Base-by-base conservation (phyloP, 2,888 invertebrate species). In the Asteroscopus sphinx region DNA sequence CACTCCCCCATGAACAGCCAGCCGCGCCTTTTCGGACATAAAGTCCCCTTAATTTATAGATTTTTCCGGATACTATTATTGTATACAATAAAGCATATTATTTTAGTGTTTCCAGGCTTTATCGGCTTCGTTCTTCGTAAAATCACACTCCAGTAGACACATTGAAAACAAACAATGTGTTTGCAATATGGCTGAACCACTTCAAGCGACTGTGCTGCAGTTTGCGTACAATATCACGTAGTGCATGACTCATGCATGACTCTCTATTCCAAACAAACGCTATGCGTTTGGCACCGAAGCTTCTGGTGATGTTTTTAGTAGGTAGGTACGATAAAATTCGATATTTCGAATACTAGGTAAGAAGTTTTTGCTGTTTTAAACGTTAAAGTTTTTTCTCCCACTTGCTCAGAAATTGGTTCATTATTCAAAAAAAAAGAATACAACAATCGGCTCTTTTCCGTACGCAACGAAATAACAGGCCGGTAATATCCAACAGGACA, bases 191-290 rank as follows among this genome's bases (percentile, higher is more conserved):
- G 39, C 39, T 5, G 46, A 17, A 33, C 21, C 49, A 44, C 41
- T 65, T 45, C 16, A 12, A 39, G 33, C 42, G 51, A 12, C 44
- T 36, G 12, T 39, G 57, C 49, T 70, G 72, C 70, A 75, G 57
- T 44, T 49, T 42, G 44, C 33, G 16, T 15, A n/a, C 42, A 56
- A 56, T 51, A 47, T 49, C 55, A 52, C 65, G 67, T 66, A 56
- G 13, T 35, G 12, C 56, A 66, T 45, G 61, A 62, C 46, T 62
- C 46, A 62, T 54, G 42, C 48, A 44, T 17, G 41, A 45, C 28
- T 36, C 12, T 37, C 25, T 17, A 21, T 35, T 13, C 33, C 55
- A 67, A 44, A 62, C 68, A 57, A 62, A 68, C 40, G 40, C 28
- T 17, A 28, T 54, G 41, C 36, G 42, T 52, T 39, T 11, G 33